These are phyloP conservation scores for Leucoraja ocellata DNA, from an alignment of 2,797 vertebrate species.

Conservation along the genomic window DNA sequence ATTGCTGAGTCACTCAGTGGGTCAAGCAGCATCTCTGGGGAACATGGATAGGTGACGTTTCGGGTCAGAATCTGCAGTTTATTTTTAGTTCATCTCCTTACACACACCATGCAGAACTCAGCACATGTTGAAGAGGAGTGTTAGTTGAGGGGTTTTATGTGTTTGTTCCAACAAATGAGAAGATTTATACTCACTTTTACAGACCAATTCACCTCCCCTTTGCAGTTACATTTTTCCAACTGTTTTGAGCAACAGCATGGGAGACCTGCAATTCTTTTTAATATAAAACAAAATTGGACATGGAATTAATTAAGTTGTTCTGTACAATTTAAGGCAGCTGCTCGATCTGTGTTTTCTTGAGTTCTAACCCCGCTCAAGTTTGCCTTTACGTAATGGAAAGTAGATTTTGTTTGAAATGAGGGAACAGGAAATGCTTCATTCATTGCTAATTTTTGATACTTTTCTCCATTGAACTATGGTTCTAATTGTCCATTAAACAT, in stretches of 20 bases:
- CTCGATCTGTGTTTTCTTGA: conserved; percentile 58
- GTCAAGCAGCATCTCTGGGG: too few relatives aligned
- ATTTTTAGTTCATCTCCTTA: too few relatives aligned
- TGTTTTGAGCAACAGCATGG: background rate
- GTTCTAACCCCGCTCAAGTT: conserved; percentile 61
- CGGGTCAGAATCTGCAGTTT: too few relatives aligned
- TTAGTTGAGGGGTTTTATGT: too few relatives aligned
- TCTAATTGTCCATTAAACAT: background rate
- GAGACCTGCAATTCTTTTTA: background rate
- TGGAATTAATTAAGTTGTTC: conserved; percentile 48
- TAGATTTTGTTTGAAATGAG: conserved; percentile 69
- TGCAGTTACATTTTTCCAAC: background rate
- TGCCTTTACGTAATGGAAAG: conserved; percentile 79
- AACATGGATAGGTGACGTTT: too few relatives aligned
- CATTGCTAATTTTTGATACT: conserved; percentile 67
- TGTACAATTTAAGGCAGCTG: conserved; percentile 52
- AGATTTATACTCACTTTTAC: background rate
- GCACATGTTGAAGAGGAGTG: too few relatives aligned
- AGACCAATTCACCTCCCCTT: background rate
- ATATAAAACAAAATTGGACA: background rate
- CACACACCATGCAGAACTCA: too few relatives aligned
- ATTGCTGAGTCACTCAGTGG: too few relatives aligned
- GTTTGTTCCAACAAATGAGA: too few relatives aligned
- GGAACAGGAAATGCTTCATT: conserved; percentile 84
- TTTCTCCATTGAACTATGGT: conserved; percentile 47